A percentile compares a stretch with the other conserved stretches of the same genome.
phyloP scores from a whole-genome alignment of 1,140 invertebrate species.

The Caenorhabditis remanei region DNA sequence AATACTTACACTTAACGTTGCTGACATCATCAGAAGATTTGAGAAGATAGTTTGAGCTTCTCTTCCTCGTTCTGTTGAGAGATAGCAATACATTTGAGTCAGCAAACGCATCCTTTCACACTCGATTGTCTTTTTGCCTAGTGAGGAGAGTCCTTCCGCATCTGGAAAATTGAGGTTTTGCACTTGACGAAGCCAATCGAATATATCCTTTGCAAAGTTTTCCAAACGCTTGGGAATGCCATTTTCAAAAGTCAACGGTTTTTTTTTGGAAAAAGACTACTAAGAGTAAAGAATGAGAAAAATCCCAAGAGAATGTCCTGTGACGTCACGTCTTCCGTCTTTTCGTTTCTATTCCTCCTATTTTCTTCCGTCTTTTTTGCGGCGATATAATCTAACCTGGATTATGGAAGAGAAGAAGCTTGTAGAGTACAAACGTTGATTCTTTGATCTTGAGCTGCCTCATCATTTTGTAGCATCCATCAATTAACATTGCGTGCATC shows the following conservation, averaged over 20 bases:
- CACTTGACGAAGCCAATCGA: neutral
- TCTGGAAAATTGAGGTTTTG: constrained; percentile 30
- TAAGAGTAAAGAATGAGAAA: neutral
- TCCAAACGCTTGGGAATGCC: neutral
- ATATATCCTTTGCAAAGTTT: neutral
- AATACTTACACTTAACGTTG: constrained; percentile 59
- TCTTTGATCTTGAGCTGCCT: constrained; percentile 54
- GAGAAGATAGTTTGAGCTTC: constrained; percentile 49
- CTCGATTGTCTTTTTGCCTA: constrained; percentile 60
- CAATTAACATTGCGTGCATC: constrained; percentile 61
- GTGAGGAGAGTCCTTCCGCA: constrained; percentile 62
- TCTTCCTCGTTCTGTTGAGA: constrained; percentile 46
- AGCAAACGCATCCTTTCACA: constrained; percentile 54
- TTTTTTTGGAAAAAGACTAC: neutral
- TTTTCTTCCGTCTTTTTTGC: neutral
- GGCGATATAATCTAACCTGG: constrained; percentile 53
- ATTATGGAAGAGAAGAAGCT: constrained; percentile 62
- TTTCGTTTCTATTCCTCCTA: neutral
- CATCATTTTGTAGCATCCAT: constrained; percentile 62
- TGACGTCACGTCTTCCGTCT: neutral
- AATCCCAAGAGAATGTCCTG: neutral
- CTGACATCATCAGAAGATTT: constrained; percentile 63
- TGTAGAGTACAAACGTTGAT: constrained; percentile 61
- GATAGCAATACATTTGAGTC: constrained; percentile 52
- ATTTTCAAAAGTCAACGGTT: constrained; percentile 6